Evolutionary conservation across 2,113 vertebrate genomes (phyloP), one percentile per base, ranked within the genome.

Genomic region (Bettongia penicillata): DNA sequence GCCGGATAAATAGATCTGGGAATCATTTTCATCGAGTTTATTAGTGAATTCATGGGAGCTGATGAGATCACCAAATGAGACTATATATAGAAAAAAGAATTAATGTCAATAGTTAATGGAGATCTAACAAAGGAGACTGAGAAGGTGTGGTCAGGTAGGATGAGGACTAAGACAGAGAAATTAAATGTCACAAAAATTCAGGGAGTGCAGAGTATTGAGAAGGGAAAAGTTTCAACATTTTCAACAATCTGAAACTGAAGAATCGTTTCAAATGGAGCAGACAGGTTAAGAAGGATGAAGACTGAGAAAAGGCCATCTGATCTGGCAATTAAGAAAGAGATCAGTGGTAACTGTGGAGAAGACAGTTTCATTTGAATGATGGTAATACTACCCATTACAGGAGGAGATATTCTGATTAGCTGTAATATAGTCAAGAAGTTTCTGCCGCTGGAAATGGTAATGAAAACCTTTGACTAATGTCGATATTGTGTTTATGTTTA

Each of bases 381-480:
- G 93, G 94, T 8, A 7, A 43, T 1, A 0, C 49, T 51, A 49
- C 84, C 93, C 92, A 3, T 77, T 90, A 89, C 51, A 0, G 3
- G 43, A 90, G 94, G 57, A 77, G 91, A 89, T 90, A 16, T 97
- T 96, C 93, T 95, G 84, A 93, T 93, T 89, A 89, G 68, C 94
- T 95, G 91, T 96, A 94, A 24, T 52, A 51, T 91, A 91, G 23
- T 90, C n/a, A 96, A 93, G 96, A 96, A 93, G 94, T 93, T 92
- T 84, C 93, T 91, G 53, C 93, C 91, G 94, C 93, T 0, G 0
- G 91, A 93, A 96, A 94, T 47, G 91, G 93, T 52, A 91, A 61
- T 93, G 91, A 92, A 91, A 95, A 84, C 96, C 90, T 51, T 26
- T 94, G 53, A 51, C 53, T 91, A 24, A 55, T 84, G 94, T 68